Base-by-base conservation (phyloP, 2,113 vertebrate species). In the Aphelocoma coerulescens region DNA sequence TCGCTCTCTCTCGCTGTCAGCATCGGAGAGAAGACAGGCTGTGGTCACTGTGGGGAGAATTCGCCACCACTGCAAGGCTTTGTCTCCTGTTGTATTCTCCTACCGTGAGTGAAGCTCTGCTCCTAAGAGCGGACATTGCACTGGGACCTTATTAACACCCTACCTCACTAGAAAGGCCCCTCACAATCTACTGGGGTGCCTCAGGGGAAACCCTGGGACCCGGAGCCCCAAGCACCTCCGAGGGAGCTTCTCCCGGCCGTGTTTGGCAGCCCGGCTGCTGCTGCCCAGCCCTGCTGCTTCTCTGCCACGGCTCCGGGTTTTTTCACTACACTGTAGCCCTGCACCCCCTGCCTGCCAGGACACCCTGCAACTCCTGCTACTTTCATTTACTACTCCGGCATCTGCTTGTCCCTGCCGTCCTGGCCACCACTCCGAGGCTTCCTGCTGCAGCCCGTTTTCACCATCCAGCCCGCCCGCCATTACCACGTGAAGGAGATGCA, bases 401-500 rank as follows among this genome's bases (percentile, higher is more conserved):
- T 19, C 16, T 26, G 32, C 44, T 48, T 26, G 13, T 68, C 24
- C 33, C 35, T 37, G n/a, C n/a, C 1, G 2, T 26, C n/a, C n/a
- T n/a, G 26, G 23, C 23, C n/a, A 61, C 16, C 16, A 15, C 23
- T 26, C 23, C 3, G 11, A 37, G 58, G 58, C 23, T 58, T 37
- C 58, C 58, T 26, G n/a, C 58, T 37, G 23, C 58, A 61, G 23
- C 58, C 35, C 10, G 2, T 27, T 37, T 37, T 26, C 4, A 1
- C 23, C 23, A 11, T 26, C 58, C 44, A 46, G 65, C 65, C 32
- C 1, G 2, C 8, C 44, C 9, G 1, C 66, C 44, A 68, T 7
- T 13, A 5, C 21, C 32, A 9, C 3, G 10, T 13, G 6, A 30
- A 12, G 26, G 37, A 41, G 37, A 30, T 0, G 1, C 0, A 1